phyloP scores from a whole-genome alignment of 2,888 invertebrate species.

The Thecocarcelia acutangulata region DNA sequence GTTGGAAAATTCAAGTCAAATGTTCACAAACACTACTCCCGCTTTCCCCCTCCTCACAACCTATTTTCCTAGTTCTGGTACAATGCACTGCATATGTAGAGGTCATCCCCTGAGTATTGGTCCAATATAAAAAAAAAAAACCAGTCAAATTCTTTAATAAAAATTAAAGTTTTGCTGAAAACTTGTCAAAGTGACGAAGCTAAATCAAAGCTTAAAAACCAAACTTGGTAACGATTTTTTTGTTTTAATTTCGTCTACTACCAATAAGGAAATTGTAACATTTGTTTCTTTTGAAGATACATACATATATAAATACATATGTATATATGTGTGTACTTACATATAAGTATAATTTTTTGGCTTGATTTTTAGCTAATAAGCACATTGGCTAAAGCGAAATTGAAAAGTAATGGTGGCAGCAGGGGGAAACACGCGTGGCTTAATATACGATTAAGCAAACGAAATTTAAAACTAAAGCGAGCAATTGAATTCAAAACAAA shows the following conservation, averaged over 20 bases:
- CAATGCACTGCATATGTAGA: too few species aligned
- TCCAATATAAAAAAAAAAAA: too few species aligned
- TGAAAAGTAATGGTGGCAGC: neutral
- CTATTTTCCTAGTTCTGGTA: too few species aligned
- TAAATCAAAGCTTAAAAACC: conserved; percentile 23
- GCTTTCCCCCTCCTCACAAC: too few species aligned
- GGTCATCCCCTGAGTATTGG: too few species aligned
- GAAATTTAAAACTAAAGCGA: conserved; percentile 17
- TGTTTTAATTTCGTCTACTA: neutral
- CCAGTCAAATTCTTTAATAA: neutral
- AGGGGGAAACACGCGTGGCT: conserved; percentile 14
- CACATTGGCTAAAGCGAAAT: neutral
- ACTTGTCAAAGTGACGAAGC: conserved; percentile 31
- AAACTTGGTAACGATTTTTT: neutral
- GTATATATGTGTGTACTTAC: too few species aligned
- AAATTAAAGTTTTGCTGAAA: neutral
- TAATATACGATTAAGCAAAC: conserved; percentile 19
- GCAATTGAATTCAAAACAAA: conserved; percentile 6
- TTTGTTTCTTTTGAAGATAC: neutral
- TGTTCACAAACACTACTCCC: too few species aligned
- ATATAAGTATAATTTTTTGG: conserved; percentile 15
- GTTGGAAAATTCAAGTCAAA: too few species aligned
- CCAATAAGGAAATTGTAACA: conserved; percentile 38
- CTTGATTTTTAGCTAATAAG: conserved; percentile 23
- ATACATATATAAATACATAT: too few species aligned